Base-by-base conservation (phyloP, 2,888 invertebrate species). In the Zhengitettix transpicula region DNA sequence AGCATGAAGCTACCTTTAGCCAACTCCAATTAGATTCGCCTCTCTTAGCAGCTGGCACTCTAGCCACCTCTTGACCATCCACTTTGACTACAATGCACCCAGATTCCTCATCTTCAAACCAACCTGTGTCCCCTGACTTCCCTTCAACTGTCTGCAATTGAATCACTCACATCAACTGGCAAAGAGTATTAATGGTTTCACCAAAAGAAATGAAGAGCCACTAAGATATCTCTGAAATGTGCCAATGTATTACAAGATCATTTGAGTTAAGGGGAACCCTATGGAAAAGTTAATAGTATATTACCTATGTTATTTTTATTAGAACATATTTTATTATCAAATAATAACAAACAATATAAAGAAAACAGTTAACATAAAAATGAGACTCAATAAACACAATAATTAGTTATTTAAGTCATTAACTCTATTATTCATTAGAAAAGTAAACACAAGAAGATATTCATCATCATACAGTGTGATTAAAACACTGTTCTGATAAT, bases 21-120 rank as follows among this genome's bases (percentile, higher is more conserved):
- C 82, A 82, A 74, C 78, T 79, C 82, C 82, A 82, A 75, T 81
- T 78, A 69, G 76, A 59, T 58, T 58, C 74, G 72, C 79, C 78
- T 72, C 78, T 78, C 75, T 79, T 79, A 70, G 78, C 75, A 66
- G 79, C 78, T 66, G 81, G 80, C 71, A 81, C 78, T 77, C 80
- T 80, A 77, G 75, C 75, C 73, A 82, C 76, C 74, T 81, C 78
- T 71, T 78, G 74, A 70, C 82, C 82, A 70, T 81, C 81, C 66
- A 79, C 78, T 70, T 81, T 73, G 71, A 82, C 76, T 73, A 81
- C 77, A 68, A 82, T 74, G 72, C 71, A 74, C 69, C 76, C 78
- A 63, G 77, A 77, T 56, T 71, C 72, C 64, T 71, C 71, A 63
- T 81, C 80, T 74, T 81, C 79, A 70, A 74, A 79, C 79, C 80